A percentile compares a stretch with the other conserved stretches of the same genome.
phyloP scores from a whole-genome alignment of 2,888 invertebrate species.

The Melipona bicolor region DNA sequence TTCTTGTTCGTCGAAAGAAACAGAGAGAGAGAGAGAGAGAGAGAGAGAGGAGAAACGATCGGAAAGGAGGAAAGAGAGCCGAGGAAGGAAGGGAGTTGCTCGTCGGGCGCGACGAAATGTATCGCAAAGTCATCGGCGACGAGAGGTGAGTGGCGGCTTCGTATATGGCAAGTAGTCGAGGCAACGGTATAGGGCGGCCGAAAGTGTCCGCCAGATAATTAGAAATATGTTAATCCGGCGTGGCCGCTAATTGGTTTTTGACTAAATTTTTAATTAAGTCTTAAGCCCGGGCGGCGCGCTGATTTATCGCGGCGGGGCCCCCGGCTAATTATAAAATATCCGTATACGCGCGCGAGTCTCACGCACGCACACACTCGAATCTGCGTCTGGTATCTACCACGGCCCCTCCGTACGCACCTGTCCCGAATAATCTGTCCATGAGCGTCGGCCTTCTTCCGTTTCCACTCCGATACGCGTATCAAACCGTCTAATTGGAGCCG shows the following conservation, averaged over 20 bases:
- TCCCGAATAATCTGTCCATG: conserved; percentile 61
- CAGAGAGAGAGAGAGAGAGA: too few relatives aligned
- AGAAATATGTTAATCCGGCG: conserved; percentile 82
- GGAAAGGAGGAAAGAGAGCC: not conserved
- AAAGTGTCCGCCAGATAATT: conserved; percentile 78
- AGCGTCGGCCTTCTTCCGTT: conserved; percentile 37
- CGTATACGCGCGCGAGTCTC: conserved; percentile 27
- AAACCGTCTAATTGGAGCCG: not conserved
- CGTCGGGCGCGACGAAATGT: conserved; percentile 45
- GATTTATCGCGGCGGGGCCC: conserved; percentile 75
- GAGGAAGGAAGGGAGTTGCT: not conserved
- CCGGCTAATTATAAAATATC: conserved; percentile 80
- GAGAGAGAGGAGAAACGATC: not conserved
- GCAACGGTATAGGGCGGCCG: conserved; percentile 60
- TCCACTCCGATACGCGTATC: not conserved
- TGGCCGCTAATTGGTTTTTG: conserved; percentile 81
- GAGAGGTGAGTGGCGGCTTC: conserved; percentile 24
- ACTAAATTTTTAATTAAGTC: conserved; percentile 81
- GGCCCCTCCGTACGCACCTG: conserved; percentile 63
- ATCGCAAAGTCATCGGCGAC: conserved; percentile 72
- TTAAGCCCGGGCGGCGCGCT: conserved; percentile 77
- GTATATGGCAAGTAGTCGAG: conserved; percentile 61
- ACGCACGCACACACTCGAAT: too few relatives aligned
- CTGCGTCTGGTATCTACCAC: conserved; percentile 9
- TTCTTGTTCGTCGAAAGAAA: conserved; percentile 18